Evolutionary conservation across 2,888 invertebrate genomes (phyloP), one percentile per base, ranked within the genome.

Genomic region (Stegophylla sp.): DNA sequence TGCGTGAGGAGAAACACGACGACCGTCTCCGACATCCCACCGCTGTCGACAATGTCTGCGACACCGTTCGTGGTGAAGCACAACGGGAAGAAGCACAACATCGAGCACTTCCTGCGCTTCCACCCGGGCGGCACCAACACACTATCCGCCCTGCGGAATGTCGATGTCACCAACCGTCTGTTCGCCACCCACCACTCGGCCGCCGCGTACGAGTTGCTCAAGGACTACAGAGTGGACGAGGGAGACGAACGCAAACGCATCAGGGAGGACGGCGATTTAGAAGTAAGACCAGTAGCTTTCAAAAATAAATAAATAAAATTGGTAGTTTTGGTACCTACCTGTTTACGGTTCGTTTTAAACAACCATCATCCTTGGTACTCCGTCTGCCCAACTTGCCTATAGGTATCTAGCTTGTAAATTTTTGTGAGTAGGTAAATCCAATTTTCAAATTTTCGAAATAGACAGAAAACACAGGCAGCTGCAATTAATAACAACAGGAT

Each of bases 121-220:
- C 93, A 94, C 86, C 94, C 94, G 0, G 94, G 93, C 0, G 93
- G 94, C 0, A 86, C 89, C 0, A 91, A 90, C 84, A 91, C 91
- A 1, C 86, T 94, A 0, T 87, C 88, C 83, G 86, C 86, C n/a
- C 91, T 88, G 84, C 87, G 88, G 84, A 89, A 89, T 5, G 89
- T 88, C 84, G 89, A 89, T 74, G 86, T 92, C 48, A 86, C 88
- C 26, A 86, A 87, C 23, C 89, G 88, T 17, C 89, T 92, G 89
- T 84, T 85, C 66, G 87, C 88, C 26, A 89, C 88, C 51, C 88
- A 89, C 13, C 92, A 92, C 85, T 91, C 92, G 83, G 86, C 86
- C 67, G 90, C 90, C 83, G 92, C 92, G 0, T 90, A 90, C 84
- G 91, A 91, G 85, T 87, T 92, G 85, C 87, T 92, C 83, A 87